These are phyloP conservation scores for Vipera latastei DNA, from an alignment of 2,797 vertebrate species.

Conservation along the genomic window DNA sequence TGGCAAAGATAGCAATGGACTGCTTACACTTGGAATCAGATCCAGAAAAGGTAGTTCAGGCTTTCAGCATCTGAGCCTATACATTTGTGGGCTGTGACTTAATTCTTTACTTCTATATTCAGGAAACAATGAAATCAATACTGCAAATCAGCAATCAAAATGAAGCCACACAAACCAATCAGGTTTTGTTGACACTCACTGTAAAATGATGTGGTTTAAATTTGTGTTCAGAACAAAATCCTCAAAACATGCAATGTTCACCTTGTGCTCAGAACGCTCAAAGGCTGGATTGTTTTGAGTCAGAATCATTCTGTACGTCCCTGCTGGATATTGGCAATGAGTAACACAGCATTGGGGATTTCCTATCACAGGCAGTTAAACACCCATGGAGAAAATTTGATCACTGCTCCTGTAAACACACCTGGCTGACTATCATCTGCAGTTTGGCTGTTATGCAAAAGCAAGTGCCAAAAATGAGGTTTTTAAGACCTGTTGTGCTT, in stretches of 20 bases:
- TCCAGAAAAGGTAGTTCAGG: background rate
- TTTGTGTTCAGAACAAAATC: background rate
- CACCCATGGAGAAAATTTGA: background rate
- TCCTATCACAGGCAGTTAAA: background rate
- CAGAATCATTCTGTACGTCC: background rate
- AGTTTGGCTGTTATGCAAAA: background rate
- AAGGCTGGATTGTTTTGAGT: background rate
- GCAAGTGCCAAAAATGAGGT: background rate
- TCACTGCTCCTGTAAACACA: slow-evolving; percentile 13
- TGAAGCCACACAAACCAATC: background rate
- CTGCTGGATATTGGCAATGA: background rate
- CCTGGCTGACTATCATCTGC: slow-evolving; percentile 16
- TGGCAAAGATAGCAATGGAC: background rate
- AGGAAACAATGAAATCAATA: background rate
- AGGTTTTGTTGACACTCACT: background rate
- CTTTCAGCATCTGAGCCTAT: background rate
- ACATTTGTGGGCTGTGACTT: background rate
- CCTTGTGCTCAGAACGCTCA: background rate
- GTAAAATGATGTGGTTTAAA: background rate
- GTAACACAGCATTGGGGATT: background rate
- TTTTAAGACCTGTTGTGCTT: background rate
- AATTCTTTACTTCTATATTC: background rate
- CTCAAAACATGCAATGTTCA: background rate
- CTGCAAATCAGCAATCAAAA: background rate
- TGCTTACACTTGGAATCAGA: background rate